Percentiles rank a stretch among this genome's conserved stretches.
phyloP scores from a whole-genome alignment of 2,797 vertebrate species.

The Florisuga fusca region DNA sequence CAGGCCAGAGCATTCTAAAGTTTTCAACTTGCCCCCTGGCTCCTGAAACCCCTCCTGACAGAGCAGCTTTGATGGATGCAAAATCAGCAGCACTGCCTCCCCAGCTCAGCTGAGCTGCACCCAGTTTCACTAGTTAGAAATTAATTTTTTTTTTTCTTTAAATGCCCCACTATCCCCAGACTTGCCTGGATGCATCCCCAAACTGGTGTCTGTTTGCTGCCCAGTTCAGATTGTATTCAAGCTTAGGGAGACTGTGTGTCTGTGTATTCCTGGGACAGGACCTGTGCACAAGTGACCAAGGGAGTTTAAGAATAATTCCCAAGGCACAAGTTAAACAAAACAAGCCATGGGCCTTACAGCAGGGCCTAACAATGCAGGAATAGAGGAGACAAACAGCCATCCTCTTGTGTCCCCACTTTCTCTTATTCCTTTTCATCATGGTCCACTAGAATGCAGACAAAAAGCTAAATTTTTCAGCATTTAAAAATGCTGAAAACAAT shows the following conservation, averaged over 20 bases:
- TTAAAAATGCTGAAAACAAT: no score
- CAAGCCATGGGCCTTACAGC: background rate
- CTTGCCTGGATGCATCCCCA: fast-evolving
- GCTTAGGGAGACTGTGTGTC: background rate
- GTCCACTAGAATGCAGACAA: background rate
- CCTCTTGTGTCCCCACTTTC: background rate
- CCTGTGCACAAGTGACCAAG: background rate
- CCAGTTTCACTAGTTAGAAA: background rate
- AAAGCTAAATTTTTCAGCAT: background rate
- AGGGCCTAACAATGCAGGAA: background rate
- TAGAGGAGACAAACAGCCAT: background rate
- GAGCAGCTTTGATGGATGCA: background rate
- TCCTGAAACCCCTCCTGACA: background rate
- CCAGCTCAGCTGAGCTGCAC: background rate
- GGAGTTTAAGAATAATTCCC: background rate
- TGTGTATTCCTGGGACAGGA: background rate
- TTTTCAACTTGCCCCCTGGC: background rate
- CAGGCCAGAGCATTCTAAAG: fast-evolving
- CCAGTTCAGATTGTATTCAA: background rate
- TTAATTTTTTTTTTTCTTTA: background rate
- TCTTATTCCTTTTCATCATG: background rate
- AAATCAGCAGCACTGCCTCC: fast-evolving
- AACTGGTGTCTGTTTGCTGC: background rate
- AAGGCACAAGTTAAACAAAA: background rate
- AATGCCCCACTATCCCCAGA: background rate